Conservation (phyloP, 2,888 invertebrate genomes). For the Spisula solida region DNA sequence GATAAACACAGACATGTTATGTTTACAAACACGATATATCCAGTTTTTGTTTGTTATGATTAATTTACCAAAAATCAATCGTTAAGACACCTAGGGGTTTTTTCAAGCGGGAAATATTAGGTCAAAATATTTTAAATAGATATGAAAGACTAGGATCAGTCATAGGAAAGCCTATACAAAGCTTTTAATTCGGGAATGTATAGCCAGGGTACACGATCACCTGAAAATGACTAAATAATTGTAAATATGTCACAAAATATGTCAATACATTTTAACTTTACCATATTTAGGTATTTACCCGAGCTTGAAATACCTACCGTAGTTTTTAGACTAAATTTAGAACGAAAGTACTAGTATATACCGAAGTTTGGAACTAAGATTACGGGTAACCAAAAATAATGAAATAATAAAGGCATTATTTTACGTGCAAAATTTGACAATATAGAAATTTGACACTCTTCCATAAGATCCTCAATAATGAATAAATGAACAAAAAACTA, state of each 20-base stretch:
- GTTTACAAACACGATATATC: neutral
- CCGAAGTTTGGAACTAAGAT: too few relatives aligned
- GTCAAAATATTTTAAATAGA: neutral
- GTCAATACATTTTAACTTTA: conserved; percentile 10
- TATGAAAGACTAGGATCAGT: neutral
- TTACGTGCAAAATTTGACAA: too few relatives aligned
- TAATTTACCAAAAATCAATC: neutral
- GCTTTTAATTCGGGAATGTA: neutral
- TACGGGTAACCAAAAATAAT: neutral
- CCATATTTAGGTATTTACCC: conserved; percentile 1
- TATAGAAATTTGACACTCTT: too few relatives aligned
- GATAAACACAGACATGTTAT: neutral
- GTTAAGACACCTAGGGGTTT: neutral
- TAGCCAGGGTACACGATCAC: neutral
- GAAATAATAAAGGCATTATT: too few relatives aligned
- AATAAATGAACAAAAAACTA: too few relatives aligned
- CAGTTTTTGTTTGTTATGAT: neutral
- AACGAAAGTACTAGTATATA: too few relatives aligned
- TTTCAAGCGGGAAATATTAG: conserved; percentile 12
- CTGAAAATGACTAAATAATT: neutral
- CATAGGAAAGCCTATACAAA: neutral
- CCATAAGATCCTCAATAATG: too few relatives aligned
- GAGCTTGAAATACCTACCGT: neutral
- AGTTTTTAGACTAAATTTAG: neutral
- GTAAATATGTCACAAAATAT: too few relatives aligned